These are phyloP conservation scores for Vannuccia rotundouncinata DNA, from an alignment of 2,888 invertebrate species.

Conservation along the genomic window DNA sequence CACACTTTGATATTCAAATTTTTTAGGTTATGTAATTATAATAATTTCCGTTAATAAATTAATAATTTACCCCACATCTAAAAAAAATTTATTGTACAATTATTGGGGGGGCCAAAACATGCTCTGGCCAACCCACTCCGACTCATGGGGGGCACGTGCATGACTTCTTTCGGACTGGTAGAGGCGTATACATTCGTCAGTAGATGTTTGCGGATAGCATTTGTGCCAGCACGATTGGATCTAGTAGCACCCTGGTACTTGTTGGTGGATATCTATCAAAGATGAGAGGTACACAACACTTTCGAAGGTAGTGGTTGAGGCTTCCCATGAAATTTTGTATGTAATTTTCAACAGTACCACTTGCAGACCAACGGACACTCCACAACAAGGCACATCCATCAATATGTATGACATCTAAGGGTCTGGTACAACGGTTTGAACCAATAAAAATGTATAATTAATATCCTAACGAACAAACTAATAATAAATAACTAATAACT, in stretches of 20 bases:
- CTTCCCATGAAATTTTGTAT: constrained; percentile 18
- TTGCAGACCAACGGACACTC: constrained; percentile 35
- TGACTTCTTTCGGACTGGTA: too few species aligned
- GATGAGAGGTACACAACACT: constrained; percentile 8
- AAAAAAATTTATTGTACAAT: too few species aligned
- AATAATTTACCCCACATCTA: too few species aligned
- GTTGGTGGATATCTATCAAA: constrained; percentile 22
- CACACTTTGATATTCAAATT: too few species aligned
- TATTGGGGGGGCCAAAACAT: too few species aligned
- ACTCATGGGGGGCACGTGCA: too few species aligned
- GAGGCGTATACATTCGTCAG: constrained; percentile 6
- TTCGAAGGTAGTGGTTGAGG: constrained; percentile 10
- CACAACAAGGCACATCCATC: constrained; percentile 38
- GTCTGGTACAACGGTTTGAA: neutral
- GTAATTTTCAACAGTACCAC: constrained; percentile 40
- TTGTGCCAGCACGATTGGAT: constrained; percentile 15
- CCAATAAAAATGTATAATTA: too few species aligned
- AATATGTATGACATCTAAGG: constrained; percentile 30
- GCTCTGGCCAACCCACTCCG: too few species aligned
- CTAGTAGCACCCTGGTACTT: constrained; percentile 23
- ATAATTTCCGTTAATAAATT: too few species aligned
- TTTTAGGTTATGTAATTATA: too few species aligned
- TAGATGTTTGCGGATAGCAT: constrained; percentile 1
- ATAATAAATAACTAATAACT: too few species aligned
- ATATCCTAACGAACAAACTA: too few species aligned